Evolutionary conservation across 2,797 vertebrate species (phyloP), one percentile per base, ranked within the genome.

Genomic region (Sebastes alutus): DNA sequence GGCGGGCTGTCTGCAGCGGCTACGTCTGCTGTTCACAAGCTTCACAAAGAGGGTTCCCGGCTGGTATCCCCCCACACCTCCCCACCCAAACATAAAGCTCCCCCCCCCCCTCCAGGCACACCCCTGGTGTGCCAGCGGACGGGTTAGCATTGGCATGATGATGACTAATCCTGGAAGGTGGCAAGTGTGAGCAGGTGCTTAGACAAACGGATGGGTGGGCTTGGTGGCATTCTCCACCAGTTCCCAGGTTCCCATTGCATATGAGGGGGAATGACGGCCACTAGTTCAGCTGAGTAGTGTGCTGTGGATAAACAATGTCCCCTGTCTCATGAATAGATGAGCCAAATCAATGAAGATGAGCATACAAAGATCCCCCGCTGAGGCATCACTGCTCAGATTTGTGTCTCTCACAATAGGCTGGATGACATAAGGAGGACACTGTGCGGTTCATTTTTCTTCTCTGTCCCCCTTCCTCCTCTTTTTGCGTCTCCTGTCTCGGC

Each of bases 401-500:
- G 94, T 95, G 94, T 95, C 93, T 90, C 88, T 89, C 90, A 96
- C 95, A 96, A 96, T 95, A 85, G 96, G 86, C 92, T 93, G 88
- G 94, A 95, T 96, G 93, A 95, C 95, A 95, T 95, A 94, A 96
- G 94, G 94, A 95, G 94, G 90, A 94, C 94, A 96, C 94, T 94
- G 95, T 93, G 88, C 68, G 88, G 89, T 93, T 95, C 92, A 94
- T 95, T 95, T 96, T 94, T 92, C 93, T 91, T 90, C 84, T 84
- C 87, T 72, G 6, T 70, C 71, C 84, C 64, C 83, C 42, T 79
- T 69, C 80, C 88, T 87, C 81, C 82, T 89, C 78, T 52, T 52
- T 49, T 87, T 90, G 82, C 87, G 77, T 78, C 87, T 91, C 85
- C 85, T 85, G 87, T 90, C 84, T 92, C 80, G 90, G 87, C 88